Evolutionary conservation across 2,113 vertebrate species (phyloP), one percentile per base, ranked within the genome.

Genomic region (Oncorhynchus clarkii): DNA sequence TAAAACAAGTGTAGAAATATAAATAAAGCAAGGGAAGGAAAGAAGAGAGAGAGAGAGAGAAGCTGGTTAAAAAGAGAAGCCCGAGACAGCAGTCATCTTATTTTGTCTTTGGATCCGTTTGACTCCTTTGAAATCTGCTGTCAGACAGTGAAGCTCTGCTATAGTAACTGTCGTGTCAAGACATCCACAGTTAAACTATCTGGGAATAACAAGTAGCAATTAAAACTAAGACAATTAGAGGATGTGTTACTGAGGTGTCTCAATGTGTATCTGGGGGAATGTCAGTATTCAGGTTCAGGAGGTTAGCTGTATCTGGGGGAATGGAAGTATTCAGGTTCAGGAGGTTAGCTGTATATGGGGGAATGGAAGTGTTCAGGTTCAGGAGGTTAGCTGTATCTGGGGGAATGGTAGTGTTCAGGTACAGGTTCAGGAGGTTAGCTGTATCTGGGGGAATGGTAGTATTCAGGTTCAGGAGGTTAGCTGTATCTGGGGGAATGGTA

Each of bases 1-100:
- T 67, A 71, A 81, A 71, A 73, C 64, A 45, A 59, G 75, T 59
- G 75, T 69, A 24, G 67, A 74, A 80, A 71, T 72, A 71, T 75
- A 77, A 78, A 81, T 81, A 78, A 68, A 48, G 70, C 34, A n/a
- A 70, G 31, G 67, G 64, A 26, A 79, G 60, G 31, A 57, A 31
- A 16, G 34, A 65, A 72, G 4, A 54, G 59, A 26, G 72, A 67
- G 20, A 29, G 29, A 29, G 29, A 31, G 45, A 39, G 57, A 16
- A 71, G 18, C 39, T 49, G 71, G 66, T 31, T 72, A 51, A 64
- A 14, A 9, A 48, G 45, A 7, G 13, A 62, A 18, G 59, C 76
- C 39, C 29, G 39, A 45, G 48, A 59, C 67, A 31, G 74, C 31
- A 16, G 51, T 80, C 64, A 11, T 71, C 70, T 57, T 77, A 4